These are phyloP conservation scores for Chrysolina americana DNA, from an alignment of 2,888 invertebrate genomes.

Conservation along the genomic window DNA sequence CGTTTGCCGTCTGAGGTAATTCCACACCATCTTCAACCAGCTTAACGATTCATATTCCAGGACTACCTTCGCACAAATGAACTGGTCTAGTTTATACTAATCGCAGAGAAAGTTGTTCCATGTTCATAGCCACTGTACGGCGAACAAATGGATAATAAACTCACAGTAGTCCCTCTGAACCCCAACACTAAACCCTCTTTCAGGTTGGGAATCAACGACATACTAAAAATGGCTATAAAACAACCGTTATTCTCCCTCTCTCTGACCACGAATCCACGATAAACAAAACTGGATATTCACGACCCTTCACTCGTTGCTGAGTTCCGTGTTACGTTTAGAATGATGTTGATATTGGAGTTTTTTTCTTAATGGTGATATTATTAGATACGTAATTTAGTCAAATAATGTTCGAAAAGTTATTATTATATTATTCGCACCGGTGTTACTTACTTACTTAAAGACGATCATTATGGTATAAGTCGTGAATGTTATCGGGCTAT, in stretches of 20 bases:
- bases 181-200: constrained; percentile 54
- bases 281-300: constrained; percentile 47
- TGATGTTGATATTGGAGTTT: background rate
- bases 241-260: constrained; percentile 60
- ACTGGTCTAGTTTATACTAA: constrained; percentile 38
- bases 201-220: constrained; percentile 59
- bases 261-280: constrained; percentile 53
- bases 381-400: background rate
- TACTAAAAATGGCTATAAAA: constrained; percentile 63
- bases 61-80: constrained; percentile 15
- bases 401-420: no score
- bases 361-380: background rate
- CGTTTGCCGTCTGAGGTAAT: background rate
- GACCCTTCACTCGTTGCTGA: constrained; percentile 11
- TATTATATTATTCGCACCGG: no score
- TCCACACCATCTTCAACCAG: background rate
- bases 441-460: no score
- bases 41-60: constrained; percentile 24
- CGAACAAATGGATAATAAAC: constrained; percentile 58
- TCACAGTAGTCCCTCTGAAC: constrained; percentile 50
- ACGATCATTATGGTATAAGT: no score
- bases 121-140: constrained; percentile 36
- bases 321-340: background rate
- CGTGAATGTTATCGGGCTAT: no score
- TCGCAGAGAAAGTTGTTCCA: constrained; percentile 42